Percentiles rank a stretch among this genome's conserved stretches.
Conservation (phyloP, 1,140 invertebrate species). For the Aporrectodea caliginosa region DNA sequence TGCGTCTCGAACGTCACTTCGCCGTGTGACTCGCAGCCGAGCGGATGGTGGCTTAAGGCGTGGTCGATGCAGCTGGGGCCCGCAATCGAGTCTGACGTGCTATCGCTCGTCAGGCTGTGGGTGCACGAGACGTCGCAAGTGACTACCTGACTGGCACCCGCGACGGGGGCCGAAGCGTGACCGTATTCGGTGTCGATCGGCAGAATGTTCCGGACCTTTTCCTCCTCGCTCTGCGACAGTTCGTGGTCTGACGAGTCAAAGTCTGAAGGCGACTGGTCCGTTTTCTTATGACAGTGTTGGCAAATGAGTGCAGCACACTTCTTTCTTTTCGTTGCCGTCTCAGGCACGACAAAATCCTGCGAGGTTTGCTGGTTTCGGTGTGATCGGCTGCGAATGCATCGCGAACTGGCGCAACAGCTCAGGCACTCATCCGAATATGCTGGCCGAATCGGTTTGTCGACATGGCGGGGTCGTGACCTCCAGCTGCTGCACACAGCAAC, state of each 20-base stretch:
- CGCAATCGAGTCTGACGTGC: background rate
- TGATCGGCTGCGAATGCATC: background rate
- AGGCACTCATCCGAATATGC: conserved; percentile 25
- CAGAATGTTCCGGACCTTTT: background rate
- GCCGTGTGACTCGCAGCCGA: background rate
- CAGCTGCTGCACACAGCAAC: background rate
- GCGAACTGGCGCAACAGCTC: background rate
- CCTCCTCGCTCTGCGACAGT: background rate
- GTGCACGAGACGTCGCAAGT: background rate
- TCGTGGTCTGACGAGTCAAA: background rate
- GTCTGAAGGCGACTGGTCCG: conserved; percentile 17
- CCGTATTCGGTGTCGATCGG: conserved; percentile 31
- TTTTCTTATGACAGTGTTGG: conserved; percentile 10
- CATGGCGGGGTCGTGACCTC: background rate
- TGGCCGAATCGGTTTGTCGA: conserved; percentile 22
- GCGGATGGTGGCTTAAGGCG: background rate
- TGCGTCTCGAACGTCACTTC: background rate
- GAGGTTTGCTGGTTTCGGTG: background rate
- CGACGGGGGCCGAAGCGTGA: conserved; percentile 27
- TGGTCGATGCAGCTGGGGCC: background rate
- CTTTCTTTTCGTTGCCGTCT: background rate
- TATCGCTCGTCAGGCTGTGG: background rate
- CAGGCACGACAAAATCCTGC: background rate
- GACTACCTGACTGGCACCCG: background rate
- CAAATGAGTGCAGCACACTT: background rate